Conservation (phyloP, 1,140 invertebrate genomes). For the Megalopta genalis region DNA sequence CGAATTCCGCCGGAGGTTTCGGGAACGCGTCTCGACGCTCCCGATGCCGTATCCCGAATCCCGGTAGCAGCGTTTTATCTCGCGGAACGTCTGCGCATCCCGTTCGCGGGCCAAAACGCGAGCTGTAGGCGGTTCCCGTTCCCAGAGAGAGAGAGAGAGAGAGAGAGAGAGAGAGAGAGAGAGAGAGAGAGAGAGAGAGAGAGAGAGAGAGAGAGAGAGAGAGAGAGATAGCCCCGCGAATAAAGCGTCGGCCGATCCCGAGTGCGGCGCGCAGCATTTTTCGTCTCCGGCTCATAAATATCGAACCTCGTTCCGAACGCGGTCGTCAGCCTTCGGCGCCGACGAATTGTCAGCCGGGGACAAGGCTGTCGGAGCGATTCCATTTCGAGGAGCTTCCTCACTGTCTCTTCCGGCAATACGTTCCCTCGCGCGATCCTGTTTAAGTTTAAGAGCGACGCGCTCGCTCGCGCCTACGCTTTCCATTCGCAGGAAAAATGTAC, state of each 20-base stretch:
- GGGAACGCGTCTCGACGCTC: background rate
- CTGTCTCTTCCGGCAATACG: background rate
- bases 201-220: too few species aligned
- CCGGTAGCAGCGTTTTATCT: constrained; percentile 26
- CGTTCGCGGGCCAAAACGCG: background rate
- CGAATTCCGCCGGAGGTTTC: background rate
- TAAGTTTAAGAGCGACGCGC: too few species aligned
- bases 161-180: too few species aligned
- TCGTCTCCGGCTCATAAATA: constrained; percentile 52
- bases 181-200: too few species aligned
- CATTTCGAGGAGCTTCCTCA: background rate
- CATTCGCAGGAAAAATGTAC: too few species aligned
- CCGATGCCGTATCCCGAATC: background rate
- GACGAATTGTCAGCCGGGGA: background rate
- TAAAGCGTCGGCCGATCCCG: constrained; percentile 8
- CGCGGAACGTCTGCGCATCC: background rate
- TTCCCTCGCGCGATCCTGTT: too few species aligned
- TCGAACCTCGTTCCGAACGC: constrained; percentile 9
- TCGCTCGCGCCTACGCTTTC: too few species aligned
- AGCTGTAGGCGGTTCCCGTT: background rate
- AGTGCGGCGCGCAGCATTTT: constrained; percentile 45
- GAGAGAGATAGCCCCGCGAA: too few species aligned
- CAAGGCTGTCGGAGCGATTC: too few species aligned
- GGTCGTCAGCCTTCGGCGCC: background rate
- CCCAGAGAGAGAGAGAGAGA: too few species aligned